Conservation (phyloP, 2,888 invertebrate genomes). For the Mythimna ferrago region DNA sequence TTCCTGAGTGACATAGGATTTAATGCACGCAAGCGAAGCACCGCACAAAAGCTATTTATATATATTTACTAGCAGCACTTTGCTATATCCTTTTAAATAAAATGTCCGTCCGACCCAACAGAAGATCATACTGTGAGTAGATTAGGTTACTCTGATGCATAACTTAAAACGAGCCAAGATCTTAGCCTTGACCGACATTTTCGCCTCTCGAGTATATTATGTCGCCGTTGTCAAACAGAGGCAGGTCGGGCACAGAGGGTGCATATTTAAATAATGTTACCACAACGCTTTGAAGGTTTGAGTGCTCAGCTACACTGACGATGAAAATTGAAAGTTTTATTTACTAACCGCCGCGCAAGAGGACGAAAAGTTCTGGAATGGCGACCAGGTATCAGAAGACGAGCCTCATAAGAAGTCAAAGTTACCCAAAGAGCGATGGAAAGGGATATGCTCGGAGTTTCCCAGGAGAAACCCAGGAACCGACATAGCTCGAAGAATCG, state of each 20-base stretch:
- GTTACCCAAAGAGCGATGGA: no score
- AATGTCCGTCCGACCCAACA: neutral
- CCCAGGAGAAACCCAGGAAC: no score
- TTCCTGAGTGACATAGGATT: no score
- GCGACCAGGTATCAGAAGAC: no score
- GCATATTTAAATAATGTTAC: slow-evolving; percentile 48
- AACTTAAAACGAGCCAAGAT: slow-evolving; percentile 30
- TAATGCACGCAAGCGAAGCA: no score
- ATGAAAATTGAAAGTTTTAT: slow-evolving; percentile 1
- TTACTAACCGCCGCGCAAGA: no score
- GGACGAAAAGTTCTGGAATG: no score
- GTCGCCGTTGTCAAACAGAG: slow-evolving; percentile 29
- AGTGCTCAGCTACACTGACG: slow-evolving; percentile 5
- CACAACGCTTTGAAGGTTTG: slow-evolving; percentile 26
- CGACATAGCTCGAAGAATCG: no score
- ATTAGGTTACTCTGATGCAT: slow-evolving; percentile 22
- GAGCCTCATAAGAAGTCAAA: no score
- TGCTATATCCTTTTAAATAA: neutral
- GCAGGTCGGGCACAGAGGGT: slow-evolving; percentile 16
- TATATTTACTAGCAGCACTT: neutral
- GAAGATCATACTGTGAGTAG: neutral
- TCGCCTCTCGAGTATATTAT: slow-evolving; percentile 14
- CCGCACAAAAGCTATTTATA: no score
- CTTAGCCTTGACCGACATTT: slow-evolving; percentile 41
- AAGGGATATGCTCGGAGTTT: no score